Percentiles rank a stretch among this genome's conserved stretches.
phyloP scores from a whole-genome alignment of 2,797 vertebrate species.

The Parambassis ranga region DNA sequence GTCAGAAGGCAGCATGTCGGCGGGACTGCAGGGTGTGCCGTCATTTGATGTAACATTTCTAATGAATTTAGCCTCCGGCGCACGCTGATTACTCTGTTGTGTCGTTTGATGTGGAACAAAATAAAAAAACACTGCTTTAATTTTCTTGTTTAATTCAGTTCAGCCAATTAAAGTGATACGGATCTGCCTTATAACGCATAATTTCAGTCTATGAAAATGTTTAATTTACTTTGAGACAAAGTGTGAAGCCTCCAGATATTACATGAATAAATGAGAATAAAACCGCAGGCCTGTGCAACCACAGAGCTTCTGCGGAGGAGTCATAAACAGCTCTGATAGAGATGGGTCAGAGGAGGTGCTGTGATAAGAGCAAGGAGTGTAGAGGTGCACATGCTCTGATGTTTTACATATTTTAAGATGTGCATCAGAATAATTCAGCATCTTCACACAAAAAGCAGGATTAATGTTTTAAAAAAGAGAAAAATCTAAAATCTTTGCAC shows the following conservation, averaged over 20 bases:
- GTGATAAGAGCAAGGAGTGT: neutral
- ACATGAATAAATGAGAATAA: constrained; percentile 24
- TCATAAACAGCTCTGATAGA: constrained; percentile 6
- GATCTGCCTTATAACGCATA: constrained; percentile 47
- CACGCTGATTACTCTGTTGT: neutral
- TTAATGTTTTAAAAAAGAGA: no score
- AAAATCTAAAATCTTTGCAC: no score
- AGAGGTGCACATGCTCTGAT: neutral
- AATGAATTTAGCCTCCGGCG: constrained; percentile 49
- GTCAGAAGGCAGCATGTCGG: constrained; percentile 63
- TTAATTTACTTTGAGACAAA: constrained; percentile 25
- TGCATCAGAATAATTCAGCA: neutral
- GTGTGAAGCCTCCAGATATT: constrained; percentile 16
- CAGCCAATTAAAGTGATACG: constrained; percentile 53
- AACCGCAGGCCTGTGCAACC: constrained; percentile 21
- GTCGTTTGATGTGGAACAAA: constrained; percentile 51
- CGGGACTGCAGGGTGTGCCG: constrained; percentile 47
- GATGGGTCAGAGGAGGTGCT: neutral
- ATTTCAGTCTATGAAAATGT: constrained; percentile 46
- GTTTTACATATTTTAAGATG: neutral
- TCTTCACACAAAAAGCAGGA: neutral
- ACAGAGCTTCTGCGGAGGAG: neutral
- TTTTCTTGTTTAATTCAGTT: constrained; percentile 21
- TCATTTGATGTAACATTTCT: constrained; percentile 41
- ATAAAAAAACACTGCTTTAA: constrained; percentile 27